Percentiles rank a stretch among this genome's conserved stretches.
These are phyloP conservation scores for Phrynocephalus forsythii DNA, from an alignment of 2,797 vertebrate species.

Conservation along the genomic window DNA sequence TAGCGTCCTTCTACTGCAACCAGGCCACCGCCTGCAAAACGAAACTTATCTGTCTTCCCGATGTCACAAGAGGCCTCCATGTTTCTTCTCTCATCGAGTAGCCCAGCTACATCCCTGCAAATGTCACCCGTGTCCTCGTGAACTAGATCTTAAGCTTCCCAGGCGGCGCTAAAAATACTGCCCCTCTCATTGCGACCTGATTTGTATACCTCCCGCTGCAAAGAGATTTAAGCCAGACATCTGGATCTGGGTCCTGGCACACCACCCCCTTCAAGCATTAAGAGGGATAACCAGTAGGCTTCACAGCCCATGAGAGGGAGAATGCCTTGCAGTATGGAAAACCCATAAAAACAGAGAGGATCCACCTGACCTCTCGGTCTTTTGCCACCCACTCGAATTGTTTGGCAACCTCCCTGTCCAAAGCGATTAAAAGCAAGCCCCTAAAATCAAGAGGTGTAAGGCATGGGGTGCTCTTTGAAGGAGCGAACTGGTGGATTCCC, in stretches of 20 bases:
- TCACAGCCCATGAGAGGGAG: conserved; percentile 18
- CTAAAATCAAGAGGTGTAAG: neutral
- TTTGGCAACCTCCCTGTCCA: neutral
- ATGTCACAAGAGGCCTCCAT: no score
- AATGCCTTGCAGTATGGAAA: neutral
- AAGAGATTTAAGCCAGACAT: conserved; percentile 18
- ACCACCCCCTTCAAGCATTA: conserved; percentile 3
- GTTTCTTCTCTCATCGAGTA: neutral
- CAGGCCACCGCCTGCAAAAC: no score
- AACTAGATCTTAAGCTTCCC: neutral
- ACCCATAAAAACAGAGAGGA: no score
- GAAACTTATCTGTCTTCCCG: no score
- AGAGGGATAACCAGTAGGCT: conserved; percentile 15
- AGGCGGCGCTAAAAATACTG: neutral
- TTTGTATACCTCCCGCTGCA: conserved; percentile 57
- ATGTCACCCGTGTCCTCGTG: neutral
- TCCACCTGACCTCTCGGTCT: neutral
- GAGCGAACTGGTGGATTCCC: neutral
- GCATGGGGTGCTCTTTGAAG: neutral
- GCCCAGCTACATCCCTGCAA: neutral
- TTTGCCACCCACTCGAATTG: neutral
- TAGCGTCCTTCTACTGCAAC: no score
- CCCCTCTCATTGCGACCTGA: no score
- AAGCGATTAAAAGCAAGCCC: neutral
- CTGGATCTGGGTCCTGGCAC: conserved; percentile 22